Conservation (phyloP, 2,888 invertebrate species). For the Colostygia pectinataria region DNA sequence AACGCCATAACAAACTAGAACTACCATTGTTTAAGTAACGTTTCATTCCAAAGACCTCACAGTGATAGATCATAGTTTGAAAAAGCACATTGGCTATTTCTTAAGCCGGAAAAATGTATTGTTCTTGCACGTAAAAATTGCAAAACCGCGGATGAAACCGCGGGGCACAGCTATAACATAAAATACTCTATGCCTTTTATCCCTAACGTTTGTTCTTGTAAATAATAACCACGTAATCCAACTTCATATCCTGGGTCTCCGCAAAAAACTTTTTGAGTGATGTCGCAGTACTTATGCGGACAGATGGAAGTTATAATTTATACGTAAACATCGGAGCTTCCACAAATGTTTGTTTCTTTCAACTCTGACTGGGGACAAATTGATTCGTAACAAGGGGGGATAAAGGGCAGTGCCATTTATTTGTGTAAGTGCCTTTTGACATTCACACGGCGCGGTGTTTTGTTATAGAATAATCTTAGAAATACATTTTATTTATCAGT, state of each 20-base stretch:
- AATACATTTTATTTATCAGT: background rate
- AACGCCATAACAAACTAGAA: too few relatives aligned
- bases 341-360: constrained; percentile 36
- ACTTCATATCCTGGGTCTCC: background rate
- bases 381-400: constrained; percentile 33
- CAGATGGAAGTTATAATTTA: constrained; percentile 27
- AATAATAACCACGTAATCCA: constrained; percentile 2
- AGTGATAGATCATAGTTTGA: too few relatives aligned
- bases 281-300: constrained; percentile 15
- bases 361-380: constrained; percentile 41
- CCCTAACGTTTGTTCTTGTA: constrained; percentile 1
- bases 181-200: background rate
- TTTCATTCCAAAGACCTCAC: too few relatives aligned
- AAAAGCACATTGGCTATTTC: too few relatives aligned
- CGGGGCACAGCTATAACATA: background rate
- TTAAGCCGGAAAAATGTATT: too few relatives aligned
- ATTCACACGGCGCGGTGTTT: background rate
- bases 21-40: too few relatives aligned
- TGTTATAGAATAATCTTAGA: background rate
- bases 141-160: too few relatives aligned
- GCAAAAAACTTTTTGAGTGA: constrained; percentile 14
- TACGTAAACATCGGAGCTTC: constrained; percentile 16
- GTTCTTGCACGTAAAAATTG: too few relatives aligned
- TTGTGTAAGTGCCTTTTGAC: constrained; percentile 18
- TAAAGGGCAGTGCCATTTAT: constrained; percentile 36